Percentiles rank a stretch among this genome's conserved stretches.
Evolutionary conservation across 2,113 vertebrate species (phyloP).

Genomic region (Sus scrofa): DNA sequence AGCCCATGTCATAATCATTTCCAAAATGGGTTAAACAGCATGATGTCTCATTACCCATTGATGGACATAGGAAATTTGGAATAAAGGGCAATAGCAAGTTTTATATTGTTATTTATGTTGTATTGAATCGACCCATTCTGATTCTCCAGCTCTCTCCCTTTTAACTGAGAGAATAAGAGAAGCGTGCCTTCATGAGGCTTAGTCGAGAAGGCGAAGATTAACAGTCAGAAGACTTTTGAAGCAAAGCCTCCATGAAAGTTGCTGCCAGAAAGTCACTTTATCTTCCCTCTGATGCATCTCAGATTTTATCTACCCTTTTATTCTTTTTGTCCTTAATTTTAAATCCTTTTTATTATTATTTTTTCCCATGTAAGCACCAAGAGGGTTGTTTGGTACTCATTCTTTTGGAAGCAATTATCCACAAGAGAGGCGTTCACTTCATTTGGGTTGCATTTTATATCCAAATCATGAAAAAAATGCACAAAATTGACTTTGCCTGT

Average conservation of each 20-base stretch:
- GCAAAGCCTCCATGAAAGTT: conserved; percentile 61
- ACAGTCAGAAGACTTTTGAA: conserved; percentile 56
- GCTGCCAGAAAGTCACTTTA: conserved; percentile 76
- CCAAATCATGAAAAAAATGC: conserved; percentile 73
- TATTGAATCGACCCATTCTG: conserved; percentile 33
- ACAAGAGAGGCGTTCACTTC: conserved; percentile 77
- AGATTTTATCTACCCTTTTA: conserved; percentile 85
- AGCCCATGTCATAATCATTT: conserved; percentile 22
- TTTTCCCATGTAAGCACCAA: conserved; percentile 79
- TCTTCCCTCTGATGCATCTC: conserved; percentile 68
- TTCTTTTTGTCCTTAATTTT: conserved; percentile 82
- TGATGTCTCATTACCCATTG: background rate
- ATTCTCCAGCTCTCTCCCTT: conserved; percentile 30
- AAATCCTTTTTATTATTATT: conserved; percentile 82
- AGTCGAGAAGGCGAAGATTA: conserved; percentile 64
- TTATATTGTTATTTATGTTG: too few species aligned
- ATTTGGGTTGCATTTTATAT: conserved; percentile 79
- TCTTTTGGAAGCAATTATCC: conserved; percentile 82
- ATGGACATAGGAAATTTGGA: conserved; percentile 61
- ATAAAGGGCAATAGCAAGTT: conserved; percentile 27
- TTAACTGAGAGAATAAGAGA: conserved; percentile 35
- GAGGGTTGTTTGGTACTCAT: conserved; percentile 72
- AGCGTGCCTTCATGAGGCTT: background rate
- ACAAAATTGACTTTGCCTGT: conserved; percentile 38
- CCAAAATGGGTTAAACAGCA: background rate